Percentiles rank a stretch among this genome's conserved stretches.
Conservation (phyloP, 2,888 invertebrate genomes). For the Conops quadrifasciatus region DNA sequence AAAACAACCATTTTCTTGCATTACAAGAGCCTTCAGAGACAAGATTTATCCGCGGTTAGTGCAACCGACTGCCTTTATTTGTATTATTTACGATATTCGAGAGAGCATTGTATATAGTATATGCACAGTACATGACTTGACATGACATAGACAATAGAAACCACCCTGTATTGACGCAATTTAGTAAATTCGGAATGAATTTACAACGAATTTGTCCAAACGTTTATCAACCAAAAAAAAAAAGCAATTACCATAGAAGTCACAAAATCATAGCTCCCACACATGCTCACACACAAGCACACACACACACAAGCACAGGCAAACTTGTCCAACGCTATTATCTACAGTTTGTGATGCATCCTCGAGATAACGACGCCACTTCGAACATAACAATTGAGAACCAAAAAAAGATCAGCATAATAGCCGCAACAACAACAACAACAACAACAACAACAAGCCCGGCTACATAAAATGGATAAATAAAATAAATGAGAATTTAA, state of each 20-base stretch:
- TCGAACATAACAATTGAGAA: slow-evolving; percentile 34
- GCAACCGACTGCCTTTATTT: no score
- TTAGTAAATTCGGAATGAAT: slow-evolving; percentile 15
- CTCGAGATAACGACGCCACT: slow-evolving; percentile 15
- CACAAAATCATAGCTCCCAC: slow-evolving; percentile 32
- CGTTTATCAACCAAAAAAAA: slow-evolving; percentile 36
- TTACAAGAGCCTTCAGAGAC: no score
- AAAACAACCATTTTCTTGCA: no score
- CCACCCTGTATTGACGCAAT: no score
- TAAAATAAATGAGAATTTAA: slow-evolving; percentile 37
- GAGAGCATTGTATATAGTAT: no score
- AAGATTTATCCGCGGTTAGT: no score
- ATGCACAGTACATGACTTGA: no score
- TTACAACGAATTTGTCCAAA: slow-evolving; percentile 38
- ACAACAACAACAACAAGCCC: slow-evolving; percentile 1
- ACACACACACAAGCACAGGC: slow-evolving; percentile 7
- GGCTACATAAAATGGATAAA: neutral
- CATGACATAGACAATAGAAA: no score
- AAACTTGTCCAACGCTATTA: slow-evolving; percentile 4
- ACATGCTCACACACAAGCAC: slow-evolving; percentile 3
- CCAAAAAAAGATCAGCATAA: neutral
- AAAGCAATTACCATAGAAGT: slow-evolving; percentile 29
- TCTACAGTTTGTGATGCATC: slow-evolving; percentile 22
- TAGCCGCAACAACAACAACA: slow-evolving; percentile 23
- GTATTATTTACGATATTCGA: no score